Base-by-base conservation (phyloP, 2,888 invertebrate species). In the Latrodectus elegans region DNA sequence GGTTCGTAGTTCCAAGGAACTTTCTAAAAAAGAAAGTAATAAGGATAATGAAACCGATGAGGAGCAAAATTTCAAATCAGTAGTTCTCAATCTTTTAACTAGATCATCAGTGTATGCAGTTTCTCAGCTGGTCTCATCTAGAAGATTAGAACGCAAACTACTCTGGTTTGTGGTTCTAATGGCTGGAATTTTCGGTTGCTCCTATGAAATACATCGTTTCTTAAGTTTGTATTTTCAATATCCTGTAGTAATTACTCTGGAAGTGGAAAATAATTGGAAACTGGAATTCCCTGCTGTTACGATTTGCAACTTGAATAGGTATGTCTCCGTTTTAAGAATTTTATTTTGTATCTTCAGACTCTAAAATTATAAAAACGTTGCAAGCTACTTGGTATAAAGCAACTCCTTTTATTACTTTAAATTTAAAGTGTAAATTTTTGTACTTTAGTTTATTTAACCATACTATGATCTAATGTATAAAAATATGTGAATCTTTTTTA, bases 261-360 rank as follows among this genome's bases (percentile, higher is more conserved):
- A 85, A 68, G 85, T 88, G 11, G 55, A 84, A 65, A 88, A 85
- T 49, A 84, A 64, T 17, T 85, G 81, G 78, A 85, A 81, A 53
- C 73, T 82, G 8, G 65, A 84, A n/a, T 88, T 88, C 55, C 88
- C 88, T 11, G 88, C 88, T 52, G 88, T 88, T 38, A 88, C 88
- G 0, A 74, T 88, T 9, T 88, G 88, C 15, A 88, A 84, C 49
- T 68, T 88, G 10, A 88, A 88, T 74, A 84, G 84, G 84, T 84
- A 82, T 6, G 73, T 60, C 1, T 4, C 38, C 38, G 6, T 38
- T 38, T 38, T 38, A 38, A 38, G 14, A 14, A 17, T 15, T 22
- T 68, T 17, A 22, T n/a, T 12, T n/a, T 65, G 10, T 12, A 12
- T n/a, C 12, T 64, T 15, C 15, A n/a, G 64, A 64, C 15, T 15